Percentiles rank a stretch among this genome's conserved stretches.
Conservation (phyloP, 35 echinoderm and acorn worm species). For the Anneissia japonica region DNA sequence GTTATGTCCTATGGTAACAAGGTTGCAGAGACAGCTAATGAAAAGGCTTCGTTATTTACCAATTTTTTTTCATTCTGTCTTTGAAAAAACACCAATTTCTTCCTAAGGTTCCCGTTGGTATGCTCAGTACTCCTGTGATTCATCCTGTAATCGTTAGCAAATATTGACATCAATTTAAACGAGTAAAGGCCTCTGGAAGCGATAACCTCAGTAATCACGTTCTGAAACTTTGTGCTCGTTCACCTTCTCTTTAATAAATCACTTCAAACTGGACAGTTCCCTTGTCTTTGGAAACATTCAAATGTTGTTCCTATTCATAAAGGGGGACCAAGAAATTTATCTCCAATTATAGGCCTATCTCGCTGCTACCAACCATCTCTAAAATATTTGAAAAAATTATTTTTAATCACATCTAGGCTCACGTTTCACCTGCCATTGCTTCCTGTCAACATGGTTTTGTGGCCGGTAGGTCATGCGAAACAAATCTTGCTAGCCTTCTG, state of each 20-base stretch:
- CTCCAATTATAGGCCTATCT: background rate
- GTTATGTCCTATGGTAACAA: background rate
- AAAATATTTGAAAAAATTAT: slow-evolving; percentile 2
- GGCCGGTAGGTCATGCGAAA: too few relatives aligned
- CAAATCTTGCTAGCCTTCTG: too few relatives aligned
- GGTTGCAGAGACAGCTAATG: background rate
- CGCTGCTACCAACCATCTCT: background rate
- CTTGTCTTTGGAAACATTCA: background rate
- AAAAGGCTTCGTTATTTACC: background rate
- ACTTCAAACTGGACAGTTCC: background rate
- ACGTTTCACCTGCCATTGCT: too few relatives aligned
- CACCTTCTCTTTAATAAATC: background rate
- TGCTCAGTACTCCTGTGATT: background rate
- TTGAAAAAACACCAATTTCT: background rate
- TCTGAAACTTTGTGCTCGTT: background rate
- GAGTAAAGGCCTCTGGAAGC: background rate
- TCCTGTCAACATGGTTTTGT: too few relatives aligned
- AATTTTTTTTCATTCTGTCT: slow-evolving; percentile 10
- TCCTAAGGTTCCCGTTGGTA: background rate
- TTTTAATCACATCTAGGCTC: background rate
- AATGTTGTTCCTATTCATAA: slow-evolving; percentile 19
- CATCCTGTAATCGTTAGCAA: background rate
- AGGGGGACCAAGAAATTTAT: background rate
- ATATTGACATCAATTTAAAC: background rate
- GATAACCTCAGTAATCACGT: background rate